Evolutionary conservation across 1,140 invertebrate species (phyloP).

Genomic region (Pseudomyrmex cubaensis): DNA sequence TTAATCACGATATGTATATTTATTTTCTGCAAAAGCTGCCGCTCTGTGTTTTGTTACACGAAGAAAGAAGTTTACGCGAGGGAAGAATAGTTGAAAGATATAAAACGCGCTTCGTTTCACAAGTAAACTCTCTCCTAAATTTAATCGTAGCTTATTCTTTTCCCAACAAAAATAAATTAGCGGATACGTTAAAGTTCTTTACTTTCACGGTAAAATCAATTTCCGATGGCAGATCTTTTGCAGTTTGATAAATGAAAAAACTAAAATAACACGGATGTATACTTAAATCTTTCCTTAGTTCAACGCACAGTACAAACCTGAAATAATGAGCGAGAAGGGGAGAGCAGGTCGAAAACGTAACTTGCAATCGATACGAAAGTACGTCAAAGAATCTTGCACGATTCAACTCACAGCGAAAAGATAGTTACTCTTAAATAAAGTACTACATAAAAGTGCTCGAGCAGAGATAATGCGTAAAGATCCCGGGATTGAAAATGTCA

Average conservation of each 20-base stretch:
- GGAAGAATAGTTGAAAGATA: constrained; percentile 6
- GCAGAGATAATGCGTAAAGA: not conserved
- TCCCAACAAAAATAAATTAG: constrained; percentile 54
- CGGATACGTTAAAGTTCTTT: constrained; percentile 39
- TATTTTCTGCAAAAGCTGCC: not conserved
- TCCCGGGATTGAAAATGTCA: not conserved
- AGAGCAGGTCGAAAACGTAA: constrained; percentile 8
- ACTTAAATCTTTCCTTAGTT: constrained; percentile 14
- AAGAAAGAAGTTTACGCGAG: not conserved
- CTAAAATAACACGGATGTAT: constrained; percentile 40
- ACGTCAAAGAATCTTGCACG: constrained; percentile 13
- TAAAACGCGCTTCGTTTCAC: constrained; percentile 24
- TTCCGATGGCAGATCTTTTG: constrained; percentile 32
- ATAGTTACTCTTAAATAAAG: constrained; percentile 13
- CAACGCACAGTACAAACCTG: constrained; percentile 17
- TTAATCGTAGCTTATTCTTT: constrained; percentile 28
- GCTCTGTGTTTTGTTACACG: not conserved
- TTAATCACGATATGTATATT: constrained; percentile 25
- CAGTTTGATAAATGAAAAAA: constrained; percentile 34
- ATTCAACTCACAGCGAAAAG: constrained; percentile 12
- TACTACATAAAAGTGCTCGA: not conserved
- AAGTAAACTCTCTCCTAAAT: constrained; percentile 12
- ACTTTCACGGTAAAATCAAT: constrained; percentile 34
- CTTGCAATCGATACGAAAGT: constrained; percentile 17
- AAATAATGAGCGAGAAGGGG: constrained; percentile 21